A percentile compares a stretch with the other conserved stretches of the same genome.
phyloP scores from a whole-genome alignment of 2,113 vertebrate genomes.

The Rhodinocichla rosea region DNA sequence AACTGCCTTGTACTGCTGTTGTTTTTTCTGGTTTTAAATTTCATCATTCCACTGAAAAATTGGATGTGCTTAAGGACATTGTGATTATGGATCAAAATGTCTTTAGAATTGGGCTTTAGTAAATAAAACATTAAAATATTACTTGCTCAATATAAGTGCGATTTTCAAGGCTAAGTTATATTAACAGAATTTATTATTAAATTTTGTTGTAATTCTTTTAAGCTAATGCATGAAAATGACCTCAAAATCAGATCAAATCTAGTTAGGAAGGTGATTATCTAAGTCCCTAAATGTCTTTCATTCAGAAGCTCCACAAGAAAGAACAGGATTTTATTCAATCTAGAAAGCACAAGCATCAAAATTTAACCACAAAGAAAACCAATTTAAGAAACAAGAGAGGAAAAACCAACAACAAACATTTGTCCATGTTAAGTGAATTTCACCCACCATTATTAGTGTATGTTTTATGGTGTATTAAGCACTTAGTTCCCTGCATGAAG shows the following conservation, averaged over 20 bases:
- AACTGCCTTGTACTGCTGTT: background rate
- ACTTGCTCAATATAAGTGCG: background rate
- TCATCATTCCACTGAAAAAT: background rate
- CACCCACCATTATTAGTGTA: background rate
- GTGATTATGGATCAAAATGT: conserved; percentile 34
- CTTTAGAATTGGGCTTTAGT: conserved; percentile 34
- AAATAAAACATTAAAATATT: conserved; percentile 56
- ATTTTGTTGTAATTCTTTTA: conserved; percentile 61
- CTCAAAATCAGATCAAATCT: conserved; percentile 49
- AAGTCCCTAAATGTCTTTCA: conserved; percentile 23
- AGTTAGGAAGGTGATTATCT: conserved; percentile 40
- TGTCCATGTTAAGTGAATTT: background rate
- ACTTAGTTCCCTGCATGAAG: background rate
- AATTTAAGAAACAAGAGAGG: background rate
- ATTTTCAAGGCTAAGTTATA: conserved; percentile 49
- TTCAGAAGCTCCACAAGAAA: background rate
- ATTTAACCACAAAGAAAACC: background rate
- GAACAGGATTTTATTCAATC: background rate
- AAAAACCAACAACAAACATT: background rate
- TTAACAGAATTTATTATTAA: conserved; percentile 57
- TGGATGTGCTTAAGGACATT: background rate
- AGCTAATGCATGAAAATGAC: conserved; percentile 54
- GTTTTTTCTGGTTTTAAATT: background rate
- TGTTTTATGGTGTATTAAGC: background rate
- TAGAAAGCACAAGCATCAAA: background rate